Percentiles rank a stretch among this genome's conserved stretches.
Conservation (phyloP, 2,888 invertebrate species). For the Cataglyphis rosenhaueri region DNA sequence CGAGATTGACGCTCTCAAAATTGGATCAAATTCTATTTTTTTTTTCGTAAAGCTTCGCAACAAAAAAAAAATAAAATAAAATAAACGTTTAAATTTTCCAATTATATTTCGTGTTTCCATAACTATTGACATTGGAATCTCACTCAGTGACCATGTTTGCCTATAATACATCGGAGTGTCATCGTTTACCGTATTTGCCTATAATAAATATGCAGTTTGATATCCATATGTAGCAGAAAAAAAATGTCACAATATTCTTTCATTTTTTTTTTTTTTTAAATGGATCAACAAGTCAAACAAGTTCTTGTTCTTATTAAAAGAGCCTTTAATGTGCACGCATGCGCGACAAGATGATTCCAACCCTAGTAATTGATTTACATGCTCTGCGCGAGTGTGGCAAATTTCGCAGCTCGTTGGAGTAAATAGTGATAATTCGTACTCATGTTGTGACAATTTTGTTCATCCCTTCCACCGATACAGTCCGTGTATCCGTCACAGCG, state of each 20-base stretch:
- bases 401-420: slow-evolving; percentile 37
- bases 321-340: not conserved
- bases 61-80: not conserved
- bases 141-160: not conserved
- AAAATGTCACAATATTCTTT: not conserved
- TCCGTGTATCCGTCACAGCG: slow-evolving; percentile 90
- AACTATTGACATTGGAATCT: slow-evolving; percentile 31
- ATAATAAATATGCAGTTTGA: not conserved
- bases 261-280: not conserved
- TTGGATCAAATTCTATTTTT: slow-evolving; percentile 24
- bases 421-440: slow-evolving; percentile 67
- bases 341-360: slow-evolving; percentile 5
- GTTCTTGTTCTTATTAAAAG: slow-evolving; percentile 20
- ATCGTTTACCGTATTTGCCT: not conserved
- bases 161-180: not conserved
- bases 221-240: not conserved
- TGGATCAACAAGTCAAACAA: slow-evolving; percentile 7
- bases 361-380: slow-evolving; percentile 40
- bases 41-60: slow-evolving; percentile 13
- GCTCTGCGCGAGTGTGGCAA: slow-evolving; percentile 5
- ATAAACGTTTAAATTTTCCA: slow-evolving; percentile 7
- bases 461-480: slow-evolving; percentile 91
- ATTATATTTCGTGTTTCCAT: slow-evolving; percentile 9
- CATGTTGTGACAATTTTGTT: slow-evolving; percentile 88
- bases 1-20: slow-evolving; percentile 26